Evolutionary conservation across 2,888 invertebrate species (phyloP).

Genomic region (Rotaria sp.): DNA sequence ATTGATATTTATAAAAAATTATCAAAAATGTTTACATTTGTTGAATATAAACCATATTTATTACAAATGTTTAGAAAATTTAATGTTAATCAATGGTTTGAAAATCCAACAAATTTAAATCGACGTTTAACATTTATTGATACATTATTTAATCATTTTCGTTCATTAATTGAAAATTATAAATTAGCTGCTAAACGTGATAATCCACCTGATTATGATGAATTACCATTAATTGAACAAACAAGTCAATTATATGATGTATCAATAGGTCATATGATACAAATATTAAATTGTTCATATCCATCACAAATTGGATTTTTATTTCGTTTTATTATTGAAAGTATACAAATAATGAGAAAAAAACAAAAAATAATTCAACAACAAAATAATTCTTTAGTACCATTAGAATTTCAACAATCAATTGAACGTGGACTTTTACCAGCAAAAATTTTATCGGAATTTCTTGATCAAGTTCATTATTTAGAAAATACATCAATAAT

Average conservation of each 20-base stretch:
- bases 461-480: neutral
- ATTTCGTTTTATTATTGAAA: neutral
- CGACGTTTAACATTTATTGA: neutral
- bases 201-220: neutral
- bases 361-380: neutral
- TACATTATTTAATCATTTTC: neutral
- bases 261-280: slow-evolving; percentile 7
- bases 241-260: slow-evolving; percentile 20
- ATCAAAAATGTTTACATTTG: slow-evolving; percentile 21
- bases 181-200: neutral
- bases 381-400: neutral
- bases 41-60: neutral
- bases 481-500: slow-evolving; percentile 25
- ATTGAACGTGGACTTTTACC: slow-evolving; percentile 21
- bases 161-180: slow-evolving; percentile 4
- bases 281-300: neutral
- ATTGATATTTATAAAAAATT: slow-evolving; percentile 28
- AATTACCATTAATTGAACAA: slow-evolving; percentile 19
- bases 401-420: neutral
- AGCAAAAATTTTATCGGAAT: neutral
- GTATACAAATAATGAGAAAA: neutral
- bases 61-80: slow-evolving; percentile 28
- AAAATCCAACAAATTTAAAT: neutral
- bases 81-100: slow-evolving; percentile 10
- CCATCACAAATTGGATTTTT: slow-evolving; percentile 8